phyloP scores from a whole-genome alignment of 2,113 vertebrate genomes.

The Charina bottae region DNA sequence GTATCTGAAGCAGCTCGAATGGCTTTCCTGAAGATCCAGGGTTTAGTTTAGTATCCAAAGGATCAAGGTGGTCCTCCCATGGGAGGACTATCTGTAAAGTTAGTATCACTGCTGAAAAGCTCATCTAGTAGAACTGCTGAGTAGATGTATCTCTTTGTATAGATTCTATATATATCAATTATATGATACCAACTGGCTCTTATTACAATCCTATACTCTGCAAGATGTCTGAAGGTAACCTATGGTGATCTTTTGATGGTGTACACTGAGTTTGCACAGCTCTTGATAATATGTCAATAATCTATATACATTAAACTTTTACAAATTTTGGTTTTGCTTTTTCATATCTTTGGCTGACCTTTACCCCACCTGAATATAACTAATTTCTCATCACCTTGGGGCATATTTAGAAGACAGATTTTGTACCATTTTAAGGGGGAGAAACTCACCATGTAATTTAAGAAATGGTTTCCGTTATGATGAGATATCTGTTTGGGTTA shows the following conservation, averaged over 20 bases:
- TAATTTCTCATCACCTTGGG: background rate
- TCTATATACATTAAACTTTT: background rate
- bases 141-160: no score
- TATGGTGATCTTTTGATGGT: background rate
- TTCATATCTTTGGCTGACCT: background rate
- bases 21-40: background rate
- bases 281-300: background rate
- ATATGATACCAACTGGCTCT: background rate
- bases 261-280: background rate
- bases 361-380: background rate
- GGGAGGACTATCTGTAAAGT: background rate
- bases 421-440: background rate
- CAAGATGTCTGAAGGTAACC: background rate
- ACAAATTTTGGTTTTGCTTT: background rate
- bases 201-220: background rate
- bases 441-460: background rate
- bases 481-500: background rate
- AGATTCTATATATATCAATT: no score
- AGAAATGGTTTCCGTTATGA: background rate
- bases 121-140: background rate
- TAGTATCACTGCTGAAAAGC: background rate
- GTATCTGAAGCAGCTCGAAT: background rate
- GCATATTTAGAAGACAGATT: background rate
- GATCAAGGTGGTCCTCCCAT: background rate
- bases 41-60: background rate